Evolutionary conservation across 2,113 vertebrate genomes (phyloP), one percentile per base, ranked within the genome.

Genomic region (Nothoprocta perdicaria): DNA sequence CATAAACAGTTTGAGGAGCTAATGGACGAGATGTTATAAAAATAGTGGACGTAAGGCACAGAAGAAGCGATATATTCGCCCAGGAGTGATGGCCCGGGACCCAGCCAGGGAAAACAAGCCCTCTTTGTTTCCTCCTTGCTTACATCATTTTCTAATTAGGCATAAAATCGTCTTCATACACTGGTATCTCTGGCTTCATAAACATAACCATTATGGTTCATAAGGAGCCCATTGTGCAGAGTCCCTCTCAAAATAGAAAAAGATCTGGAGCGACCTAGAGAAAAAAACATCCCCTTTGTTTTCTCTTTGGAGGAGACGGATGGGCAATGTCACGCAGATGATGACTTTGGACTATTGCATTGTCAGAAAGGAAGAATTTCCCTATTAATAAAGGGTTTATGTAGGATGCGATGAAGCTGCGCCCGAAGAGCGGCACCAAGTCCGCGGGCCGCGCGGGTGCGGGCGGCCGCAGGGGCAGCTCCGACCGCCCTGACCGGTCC

Each of bases 311-410:
- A 96, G 96, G 98, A 99, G 98, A 99, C 98, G 98, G 98, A 99
- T 99, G 98, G 97, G 96, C 96, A 95, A 93, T 99, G 98, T 99
- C 99, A 98, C 94, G 93, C 97, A 97, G 98, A 98, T 98, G 98
- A 99, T 98, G 98, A 98, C 98, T 98, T 98, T 98, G 97, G 98
- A 97, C 98, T 98, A 99, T 99, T 99, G 98, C 98, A 98, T 98
- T 98, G 98, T 99, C 98, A 98, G 98, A 98, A 98, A 98, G 97
- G 96, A 98, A 98, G 98, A 97, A 97, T 98, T 98, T 98, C 96
- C 95, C 97, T 97, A 98, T 98, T 98, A 97, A 97, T 98, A 97
- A 96, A 95, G 60, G 38, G 86, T 97, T 97, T 97, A 92, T 84
- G 91, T 98, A 98, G 98, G 52, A 98, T 48, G 98, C 97, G 98